Evolutionary conservation across 2,888 invertebrate species (phyloP).

Genomic region (Orchestes rusci): DNA sequence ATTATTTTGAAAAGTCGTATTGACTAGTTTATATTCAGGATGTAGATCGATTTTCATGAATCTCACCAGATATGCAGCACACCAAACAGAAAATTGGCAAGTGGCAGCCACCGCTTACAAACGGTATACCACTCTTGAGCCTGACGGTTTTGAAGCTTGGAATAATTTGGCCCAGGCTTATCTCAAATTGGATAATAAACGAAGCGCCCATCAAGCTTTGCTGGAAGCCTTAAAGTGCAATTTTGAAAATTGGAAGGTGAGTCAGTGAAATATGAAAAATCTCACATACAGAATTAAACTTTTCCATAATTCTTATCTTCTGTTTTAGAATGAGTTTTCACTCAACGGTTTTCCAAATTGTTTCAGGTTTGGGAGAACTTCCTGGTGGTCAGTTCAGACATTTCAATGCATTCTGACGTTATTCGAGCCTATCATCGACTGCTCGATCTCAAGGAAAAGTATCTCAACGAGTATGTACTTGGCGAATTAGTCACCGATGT

Average conservation of each 20-base stretch:
- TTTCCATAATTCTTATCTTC: too few species aligned
- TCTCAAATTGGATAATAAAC: constrained; percentile 78
- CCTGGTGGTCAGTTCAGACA: constrained; percentile 77
- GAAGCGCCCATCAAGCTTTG: constrained; percentile 74
- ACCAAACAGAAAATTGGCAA: constrained; percentile 73
- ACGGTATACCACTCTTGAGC: constrained; percentile 77
- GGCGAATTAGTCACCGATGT: constrained; percentile 65
- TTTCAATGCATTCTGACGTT: constrained; percentile 77
- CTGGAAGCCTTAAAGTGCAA: constrained; percentile 87
- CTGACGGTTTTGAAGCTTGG: constrained; percentile 92
- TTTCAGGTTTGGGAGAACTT: constrained; percentile 10
- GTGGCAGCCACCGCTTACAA: constrained; percentile 78
- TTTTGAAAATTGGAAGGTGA: constrained; percentile 81
- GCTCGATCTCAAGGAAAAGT: constrained; percentile 75
- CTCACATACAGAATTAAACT: too few species aligned
- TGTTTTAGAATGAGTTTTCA: too few species aligned
- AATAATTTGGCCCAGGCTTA: constrained; percentile 95
- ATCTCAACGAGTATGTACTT: constrained; percentile 70
- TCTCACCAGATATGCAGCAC: constrained; percentile 57
- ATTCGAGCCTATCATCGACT: constrained; percentile 73
- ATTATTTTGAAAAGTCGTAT: too few species aligned
- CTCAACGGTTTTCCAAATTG: too few species aligned
- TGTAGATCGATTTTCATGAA: too few species aligned
- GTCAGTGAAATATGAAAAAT: too few species aligned
- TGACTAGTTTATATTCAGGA: too few species aligned